Evolutionary conservation across 2,888 invertebrate species (phyloP).

Genomic region (Orgyia antiqua): DNA sequence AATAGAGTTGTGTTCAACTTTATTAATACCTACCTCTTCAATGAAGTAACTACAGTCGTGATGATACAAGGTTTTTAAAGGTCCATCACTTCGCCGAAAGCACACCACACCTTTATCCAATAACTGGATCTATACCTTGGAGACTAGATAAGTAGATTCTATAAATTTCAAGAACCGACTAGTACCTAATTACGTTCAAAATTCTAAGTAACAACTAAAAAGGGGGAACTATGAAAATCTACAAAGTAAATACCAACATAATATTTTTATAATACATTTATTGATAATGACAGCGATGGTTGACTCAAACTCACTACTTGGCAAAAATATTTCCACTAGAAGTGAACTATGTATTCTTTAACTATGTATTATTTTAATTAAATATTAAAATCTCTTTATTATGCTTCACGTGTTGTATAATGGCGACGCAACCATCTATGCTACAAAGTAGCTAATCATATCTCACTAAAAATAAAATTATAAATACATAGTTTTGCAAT

Average conservation of each 20-base stretch:
- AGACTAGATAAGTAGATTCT: too few species aligned
- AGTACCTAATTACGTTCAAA: too few species aligned
- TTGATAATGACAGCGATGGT: slow-evolving; percentile 77
- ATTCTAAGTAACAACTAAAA: too few species aligned
- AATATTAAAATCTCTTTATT: slow-evolving; percentile 75
- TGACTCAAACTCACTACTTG: slow-evolving; percentile 76
- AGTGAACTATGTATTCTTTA: too few species aligned
- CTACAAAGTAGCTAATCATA: slow-evolving; percentile 70
- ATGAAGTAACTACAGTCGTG: too few species aligned
- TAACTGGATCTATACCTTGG: too few species aligned
- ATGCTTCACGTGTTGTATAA: slow-evolving; percentile 63
- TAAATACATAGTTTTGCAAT: slow-evolving; percentile 65
- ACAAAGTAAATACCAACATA: slow-evolving; percentile 39
- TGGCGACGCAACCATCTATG: slow-evolving; percentile 61
- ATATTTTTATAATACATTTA: slow-evolving; percentile 73
- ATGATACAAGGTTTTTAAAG: too few species aligned
- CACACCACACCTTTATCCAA: too few species aligned
- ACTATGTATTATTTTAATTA: slow-evolving; percentile 68
- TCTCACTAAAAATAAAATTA: slow-evolving; percentile 59
- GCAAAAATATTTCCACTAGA: slow-evolving; percentile 77
- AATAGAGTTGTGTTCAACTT: too few species aligned
- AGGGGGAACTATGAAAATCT: slow-evolving; percentile 11
- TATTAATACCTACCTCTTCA: too few species aligned
- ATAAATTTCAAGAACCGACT: too few species aligned
- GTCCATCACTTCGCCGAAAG: too few species aligned